Base-by-base conservation (phyloP, 2,888 invertebrate species). In the Emmelina monodactyla region DNA sequence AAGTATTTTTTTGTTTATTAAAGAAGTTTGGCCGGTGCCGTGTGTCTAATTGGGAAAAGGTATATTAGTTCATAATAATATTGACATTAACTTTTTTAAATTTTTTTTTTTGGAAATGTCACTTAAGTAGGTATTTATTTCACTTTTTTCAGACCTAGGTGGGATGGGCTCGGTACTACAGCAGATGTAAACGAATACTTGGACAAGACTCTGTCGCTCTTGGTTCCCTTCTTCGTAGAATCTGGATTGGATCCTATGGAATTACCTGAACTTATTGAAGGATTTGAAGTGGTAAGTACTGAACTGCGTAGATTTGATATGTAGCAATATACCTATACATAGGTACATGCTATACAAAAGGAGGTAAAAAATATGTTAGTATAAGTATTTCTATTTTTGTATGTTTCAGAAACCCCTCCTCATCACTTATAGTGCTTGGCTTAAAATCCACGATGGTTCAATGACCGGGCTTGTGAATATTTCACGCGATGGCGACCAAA, bases 361-460 rank as follows among this genome's bases (percentile, higher is more conserved):
- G n/a, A n/a, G n/a, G 5, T 19, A 19, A 19, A 19, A 19, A 19
- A 19, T 6, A 6, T 9, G 19, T 19, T 32, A 22, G 22, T 14
- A 28, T 22, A 10, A 16, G 11, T 34, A 28, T 37, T 31, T 30
- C 22, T 28, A 31, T 33, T 34, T 37, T 34, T 19, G 6, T 19
- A 9, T 19, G 42, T 61, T 58, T 16, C 54, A 82, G 82, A 69
- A 59, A 47, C 62, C 70, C 2, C 4, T 80, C 7, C 49, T 72
- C 34, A 57, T 83, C 28, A 80, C 75, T 1, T 83, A 82, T 55
- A 78, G 81, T 43, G 83, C 83, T 0, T 69, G 72, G 63, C 46
- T 84, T 36, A 66, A 58, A 37, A 60, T 84, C 41, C 60, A 66
- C 33, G 54, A 79, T 37, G 83, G 83, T 1, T 50, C 56, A 47